Conservation (phyloP, 2,113 vertebrate genomes). For the Cercocebus atys region DNA sequence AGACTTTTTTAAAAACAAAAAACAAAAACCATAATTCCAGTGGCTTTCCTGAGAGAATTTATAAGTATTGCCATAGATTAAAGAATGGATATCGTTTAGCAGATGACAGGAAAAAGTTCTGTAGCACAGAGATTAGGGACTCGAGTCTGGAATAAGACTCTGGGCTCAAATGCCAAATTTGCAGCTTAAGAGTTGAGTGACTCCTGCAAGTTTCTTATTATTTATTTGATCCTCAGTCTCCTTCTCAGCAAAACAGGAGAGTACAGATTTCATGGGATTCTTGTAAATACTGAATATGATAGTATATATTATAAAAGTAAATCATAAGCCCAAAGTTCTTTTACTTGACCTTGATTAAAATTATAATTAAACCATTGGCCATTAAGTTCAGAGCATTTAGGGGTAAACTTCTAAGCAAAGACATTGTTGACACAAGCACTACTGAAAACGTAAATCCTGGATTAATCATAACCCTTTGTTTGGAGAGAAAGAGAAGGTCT, state of each 20-base stretch:
- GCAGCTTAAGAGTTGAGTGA: not conserved
- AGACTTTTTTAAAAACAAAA: not conserved
- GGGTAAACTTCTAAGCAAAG: not conserved
- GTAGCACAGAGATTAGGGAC: not conserved
- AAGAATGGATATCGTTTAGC: not conserved
- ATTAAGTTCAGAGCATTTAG: not conserved
- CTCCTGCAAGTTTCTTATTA: not conserved
- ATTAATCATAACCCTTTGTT: not conserved
- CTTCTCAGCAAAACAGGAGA: not conserved
- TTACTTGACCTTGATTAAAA: not conserved
- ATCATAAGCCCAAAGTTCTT: not conserved
- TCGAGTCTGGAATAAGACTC: not conserved
- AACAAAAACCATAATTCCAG: not conserved
- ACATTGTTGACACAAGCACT: not conserved
- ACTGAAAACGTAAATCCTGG: not conserved
- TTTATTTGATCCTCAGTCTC: not conserved
- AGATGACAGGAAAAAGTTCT: not conserved
- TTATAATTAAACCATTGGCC: not conserved
- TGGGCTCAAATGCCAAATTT: not conserved
- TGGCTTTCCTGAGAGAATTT: not conserved
- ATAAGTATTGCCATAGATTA: not conserved
- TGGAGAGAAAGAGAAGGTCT: not conserved
- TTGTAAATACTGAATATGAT: not conserved
- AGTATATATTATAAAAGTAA: not conserved
- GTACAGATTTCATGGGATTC: not conserved